Evolutionary conservation across 2,113 vertebrate genomes (phyloP), one percentile per base, ranked within the genome.

Genomic region (Mesitornis unicolor): DNA sequence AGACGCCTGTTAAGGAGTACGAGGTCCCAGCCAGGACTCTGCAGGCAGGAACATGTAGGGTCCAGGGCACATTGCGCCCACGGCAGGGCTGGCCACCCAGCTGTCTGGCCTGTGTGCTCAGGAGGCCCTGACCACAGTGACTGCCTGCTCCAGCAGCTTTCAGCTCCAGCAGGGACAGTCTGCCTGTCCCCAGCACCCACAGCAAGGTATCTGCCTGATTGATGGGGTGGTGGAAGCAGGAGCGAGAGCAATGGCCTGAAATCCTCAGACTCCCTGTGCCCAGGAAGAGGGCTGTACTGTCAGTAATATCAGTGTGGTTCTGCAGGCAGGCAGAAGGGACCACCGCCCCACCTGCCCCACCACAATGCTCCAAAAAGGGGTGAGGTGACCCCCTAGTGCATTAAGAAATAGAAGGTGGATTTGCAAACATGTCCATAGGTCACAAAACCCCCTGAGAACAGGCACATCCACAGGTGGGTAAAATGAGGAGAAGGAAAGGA

Each of bases 11-110:
- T 84, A 29, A 63, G 35, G 76, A 43, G 24, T 87, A 63, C 67
- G 63, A 33, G 67, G 13, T 83, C 47, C 59, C 61, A 0, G 33
- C 11, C 84, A 65, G 50, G 14, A 53, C 36, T 63, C 63, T 65
- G 54, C 59, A 71, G 54, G 48, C 68, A 87, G 63, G 54, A 77
- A 50, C 35, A 42, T 3, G 1, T 9, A 57, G 31, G 11, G 16
- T 38, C 25, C 67, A 31, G 47, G 42, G 56, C 61, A 54, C 7
- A 0, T 43, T 5, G 4, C 0, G 0, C 38, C 53, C 51, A 26
- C 4, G 71, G 36, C 20, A 83, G 31, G 7, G 38, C 61, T 76
- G 47, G 42, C 51, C 56, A 17, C 40, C 21, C 0, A 0, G 35
- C 22, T 9, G 3, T 26, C 65, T 35, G 43, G 28, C 60, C 19